Conservation (phyloP, 2,113 vertebrate species). For the Pantherophis guttatus region DNA sequence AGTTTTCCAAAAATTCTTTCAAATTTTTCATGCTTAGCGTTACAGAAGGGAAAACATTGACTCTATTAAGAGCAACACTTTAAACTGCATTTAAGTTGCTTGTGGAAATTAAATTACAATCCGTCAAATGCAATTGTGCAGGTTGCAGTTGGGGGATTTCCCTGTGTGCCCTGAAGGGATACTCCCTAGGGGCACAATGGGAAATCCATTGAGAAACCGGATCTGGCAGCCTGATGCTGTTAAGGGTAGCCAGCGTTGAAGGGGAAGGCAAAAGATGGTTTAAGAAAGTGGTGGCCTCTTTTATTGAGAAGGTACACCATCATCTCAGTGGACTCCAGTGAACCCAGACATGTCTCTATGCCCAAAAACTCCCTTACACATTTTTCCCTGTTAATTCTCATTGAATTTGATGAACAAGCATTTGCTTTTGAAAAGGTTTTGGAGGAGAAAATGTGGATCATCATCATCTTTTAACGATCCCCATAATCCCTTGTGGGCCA, state of each 20-base stretch:
- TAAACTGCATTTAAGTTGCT: neutral
- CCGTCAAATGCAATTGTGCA: neutral
- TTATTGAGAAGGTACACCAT: neutral
- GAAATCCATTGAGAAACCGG: neutral
- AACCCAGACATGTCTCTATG: neutral
- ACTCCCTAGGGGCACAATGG: neutral
- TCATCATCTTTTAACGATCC: too few species aligned
- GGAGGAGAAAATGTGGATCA: neutral
- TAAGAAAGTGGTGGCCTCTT: neutral
- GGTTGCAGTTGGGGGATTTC: neutral
- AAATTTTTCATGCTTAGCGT: neutral
- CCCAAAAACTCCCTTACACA: neutral
- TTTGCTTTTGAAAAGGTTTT: neutral
- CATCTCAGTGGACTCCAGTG: neutral
- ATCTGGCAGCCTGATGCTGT: neutral
- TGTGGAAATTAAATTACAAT: neutral
- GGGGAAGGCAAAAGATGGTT: neutral
- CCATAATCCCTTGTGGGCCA: too few species aligned
- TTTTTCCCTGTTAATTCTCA: neutral
- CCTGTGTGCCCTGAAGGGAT: neutral
- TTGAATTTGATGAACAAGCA: neutral
- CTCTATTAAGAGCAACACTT: neutral
- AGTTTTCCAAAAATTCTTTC: neutral
- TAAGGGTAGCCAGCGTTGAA: neutral
- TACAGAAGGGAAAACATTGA: neutral